phyloP scores from a whole-genome alignment of 2,888 invertebrate genomes.

The Panorpa germanica region DNA sequence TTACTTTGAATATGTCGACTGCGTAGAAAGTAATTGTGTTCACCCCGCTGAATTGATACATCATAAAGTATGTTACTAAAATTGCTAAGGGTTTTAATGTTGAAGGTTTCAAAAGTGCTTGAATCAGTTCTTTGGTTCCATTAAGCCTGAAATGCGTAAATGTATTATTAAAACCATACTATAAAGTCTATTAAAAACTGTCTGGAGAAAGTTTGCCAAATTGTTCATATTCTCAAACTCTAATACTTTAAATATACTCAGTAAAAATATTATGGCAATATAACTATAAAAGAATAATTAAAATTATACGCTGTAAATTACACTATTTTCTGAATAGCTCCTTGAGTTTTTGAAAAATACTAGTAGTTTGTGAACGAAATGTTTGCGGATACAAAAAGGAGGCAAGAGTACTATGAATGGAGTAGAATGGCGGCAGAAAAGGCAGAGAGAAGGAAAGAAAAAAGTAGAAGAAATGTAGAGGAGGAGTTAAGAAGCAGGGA shows the following conservation, averaged over 20 bases:
- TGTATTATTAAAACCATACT: no score
- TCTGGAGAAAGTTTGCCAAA: no score
- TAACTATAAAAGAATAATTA: conserved; percentile 2
- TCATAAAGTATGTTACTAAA: conserved; percentile 40
- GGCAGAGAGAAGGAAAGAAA: no score
- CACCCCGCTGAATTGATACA: conserved; percentile 51
- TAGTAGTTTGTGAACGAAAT: no score
- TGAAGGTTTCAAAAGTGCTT: conserved; percentile 37
- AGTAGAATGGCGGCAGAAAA: no score
- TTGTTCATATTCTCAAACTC: no score
- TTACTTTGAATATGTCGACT: conserved; percentile 40
- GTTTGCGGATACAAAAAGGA: no score
- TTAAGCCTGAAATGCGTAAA: conserved; percentile 28
- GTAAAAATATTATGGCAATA: not conserved
- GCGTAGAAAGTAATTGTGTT: conserved; percentile 51
- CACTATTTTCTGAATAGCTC: conserved; percentile 8
- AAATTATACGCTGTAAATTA: conserved; percentile 6
- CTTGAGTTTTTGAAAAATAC: no score
- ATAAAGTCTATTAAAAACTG: no score
- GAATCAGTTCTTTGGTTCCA: conserved; percentile 28
- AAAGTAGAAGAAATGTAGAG: no score
- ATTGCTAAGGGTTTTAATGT: conserved; percentile 42
- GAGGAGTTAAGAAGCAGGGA: no score
- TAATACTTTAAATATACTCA: conserved; percentile 6
- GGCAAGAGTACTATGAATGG: no score